Conservation (phyloP, 1,140 invertebrate genomes). For the Aphaenogaster floridana region DNA sequence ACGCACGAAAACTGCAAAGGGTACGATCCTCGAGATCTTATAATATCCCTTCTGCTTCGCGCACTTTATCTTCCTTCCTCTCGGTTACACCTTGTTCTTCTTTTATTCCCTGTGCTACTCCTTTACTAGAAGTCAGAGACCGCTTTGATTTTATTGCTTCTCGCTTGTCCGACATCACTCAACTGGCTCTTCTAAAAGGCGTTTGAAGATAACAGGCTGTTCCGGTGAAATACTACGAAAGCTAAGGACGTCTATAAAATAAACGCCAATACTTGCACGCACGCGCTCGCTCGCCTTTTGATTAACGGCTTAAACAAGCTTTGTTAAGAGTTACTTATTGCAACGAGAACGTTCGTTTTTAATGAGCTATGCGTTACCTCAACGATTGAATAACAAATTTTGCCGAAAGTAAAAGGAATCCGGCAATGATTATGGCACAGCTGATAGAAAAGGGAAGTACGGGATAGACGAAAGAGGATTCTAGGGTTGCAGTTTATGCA, state of each 20-base stretch:
- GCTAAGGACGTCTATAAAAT: conserved; percentile 56
- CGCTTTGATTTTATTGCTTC: conserved; percentile 66
- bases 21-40: conserved; percentile 15
- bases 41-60: conserved; percentile 45
- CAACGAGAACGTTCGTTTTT: neutral
- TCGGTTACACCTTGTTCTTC: conserved; percentile 27
- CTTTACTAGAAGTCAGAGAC: conserved; percentile 52
- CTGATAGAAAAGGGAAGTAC: conserved; percentile 38
- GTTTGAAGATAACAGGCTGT: conserved; percentile 62
- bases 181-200: conserved; percentile 54
- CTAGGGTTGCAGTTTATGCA: conserved; percentile 76
- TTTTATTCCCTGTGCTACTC: conserved; percentile 39
- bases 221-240: conserved; percentile 57
- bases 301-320: conserved; percentile 36
- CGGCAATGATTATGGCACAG: conserved; percentile 45
- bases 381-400: conserved; percentile 17
- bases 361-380: conserved; percentile 12
- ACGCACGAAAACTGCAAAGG: conserved; percentile 41
- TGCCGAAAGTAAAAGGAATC: conserved; percentile 22
- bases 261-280: conserved; percentile 44
- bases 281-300: conserved; percentile 4
- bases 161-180: conserved; percentile 64
- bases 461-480: conserved; percentile 61
- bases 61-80: conserved; percentile 52
- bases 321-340: conserved; percentile 32